Evolutionary conservation across 2,888 invertebrate genomes (phyloP).

Genomic region (Pilophorus perplexus): DNA sequence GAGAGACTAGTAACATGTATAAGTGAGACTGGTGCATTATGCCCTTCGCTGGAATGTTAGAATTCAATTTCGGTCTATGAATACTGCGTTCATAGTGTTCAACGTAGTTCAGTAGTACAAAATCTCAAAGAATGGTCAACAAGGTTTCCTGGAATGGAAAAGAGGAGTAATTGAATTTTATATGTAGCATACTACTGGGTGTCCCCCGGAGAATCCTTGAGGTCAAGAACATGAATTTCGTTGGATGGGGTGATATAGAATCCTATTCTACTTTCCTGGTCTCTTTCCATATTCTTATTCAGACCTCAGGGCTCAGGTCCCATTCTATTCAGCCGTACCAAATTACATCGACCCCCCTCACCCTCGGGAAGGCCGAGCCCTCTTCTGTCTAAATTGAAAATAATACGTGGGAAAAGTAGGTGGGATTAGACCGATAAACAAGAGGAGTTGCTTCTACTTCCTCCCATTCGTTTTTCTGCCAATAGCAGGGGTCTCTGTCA

Average conservation of each 20-base stretch:
- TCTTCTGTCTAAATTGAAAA: conserved; percentile 30
- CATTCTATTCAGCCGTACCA: conserved; percentile 6
- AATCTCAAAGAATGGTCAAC: no score
- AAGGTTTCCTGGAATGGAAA: no score
- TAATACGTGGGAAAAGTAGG: conserved; percentile 21
- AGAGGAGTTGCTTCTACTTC: neutral
- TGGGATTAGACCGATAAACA: conserved; percentile 33
- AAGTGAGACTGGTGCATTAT: no score
- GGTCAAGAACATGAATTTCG: conserved; percentile 24
- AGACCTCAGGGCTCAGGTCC: neutral
- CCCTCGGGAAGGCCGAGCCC: neutral
- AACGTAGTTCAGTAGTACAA: no score
- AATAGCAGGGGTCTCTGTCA: conserved; percentile 22
- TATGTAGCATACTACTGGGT: no score
- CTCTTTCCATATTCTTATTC: conserved; percentile 29
- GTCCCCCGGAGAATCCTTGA: no score
- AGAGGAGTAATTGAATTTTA: no score
- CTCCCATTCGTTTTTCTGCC: conserved; percentile 3
- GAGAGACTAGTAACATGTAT: no score
- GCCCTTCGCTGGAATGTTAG: no score
- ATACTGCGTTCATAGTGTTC: no score
- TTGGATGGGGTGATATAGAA: conserved; percentile 22
- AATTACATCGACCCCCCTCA: conserved; percentile 29
- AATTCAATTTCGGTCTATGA: no score
- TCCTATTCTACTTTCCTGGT: conserved; percentile 6